These are phyloP conservation scores for Arctopsyche grandis DNA, from an alignment of 1,140 invertebrate genomes.

Conservation along the genomic window DNA sequence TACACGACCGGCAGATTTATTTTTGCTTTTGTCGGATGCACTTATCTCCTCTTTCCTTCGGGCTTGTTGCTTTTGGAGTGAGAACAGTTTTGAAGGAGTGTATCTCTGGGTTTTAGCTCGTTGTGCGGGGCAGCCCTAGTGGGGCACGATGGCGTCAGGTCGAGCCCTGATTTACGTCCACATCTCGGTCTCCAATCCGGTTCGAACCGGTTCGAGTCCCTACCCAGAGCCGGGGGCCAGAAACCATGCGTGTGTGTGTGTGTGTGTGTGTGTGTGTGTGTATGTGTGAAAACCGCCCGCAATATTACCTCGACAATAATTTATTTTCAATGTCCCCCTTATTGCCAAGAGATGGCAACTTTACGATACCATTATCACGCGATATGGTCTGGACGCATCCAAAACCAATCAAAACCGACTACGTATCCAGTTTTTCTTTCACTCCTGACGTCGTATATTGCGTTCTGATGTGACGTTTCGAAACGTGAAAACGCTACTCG, in stretches of 20 bases:
- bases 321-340: conserved; percentile 44
- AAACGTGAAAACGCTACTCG: background rate
- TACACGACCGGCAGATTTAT: background rate
- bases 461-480: background rate
- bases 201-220: conserved; percentile 27
- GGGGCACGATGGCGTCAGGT: background rate
- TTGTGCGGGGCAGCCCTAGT: background rate
- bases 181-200: conserved; percentile 17
- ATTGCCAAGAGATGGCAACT: conserved; percentile 22
- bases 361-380: conserved; percentile 41
- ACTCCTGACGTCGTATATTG: background rate
- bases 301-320: conserved; percentile 1
- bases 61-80: background rate
- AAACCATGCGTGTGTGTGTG: background rate
- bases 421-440: background rate
- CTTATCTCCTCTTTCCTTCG: background rate
- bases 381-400: background rate
- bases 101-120: background rate
- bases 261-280: background rate
- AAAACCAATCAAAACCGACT: background rate
- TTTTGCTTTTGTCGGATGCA: background rate
- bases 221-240: conserved; percentile 2
- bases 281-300: background rate
- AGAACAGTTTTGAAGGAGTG: background rate
- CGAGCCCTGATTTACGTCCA: conserved; percentile 31